phyloP scores from a whole-genome alignment of 2,113 vertebrate genomes.

The Pampusana beccarii region DNA sequence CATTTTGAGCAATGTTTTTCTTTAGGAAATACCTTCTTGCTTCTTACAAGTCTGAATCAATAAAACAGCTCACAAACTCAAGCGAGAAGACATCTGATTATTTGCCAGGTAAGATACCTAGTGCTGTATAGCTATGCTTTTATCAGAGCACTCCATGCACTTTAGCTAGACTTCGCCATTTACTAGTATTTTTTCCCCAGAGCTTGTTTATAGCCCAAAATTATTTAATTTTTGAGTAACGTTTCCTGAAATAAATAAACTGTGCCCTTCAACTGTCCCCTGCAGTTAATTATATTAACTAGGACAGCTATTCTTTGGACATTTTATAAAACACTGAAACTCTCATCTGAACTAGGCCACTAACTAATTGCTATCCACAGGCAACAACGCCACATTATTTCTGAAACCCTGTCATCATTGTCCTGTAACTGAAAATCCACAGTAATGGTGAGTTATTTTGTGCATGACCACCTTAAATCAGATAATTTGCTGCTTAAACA shows the following conservation, averaged over 20 bases:
- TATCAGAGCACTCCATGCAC: not conserved
- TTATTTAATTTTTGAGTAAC: not conserved
- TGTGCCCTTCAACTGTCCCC: conserved; percentile 2
- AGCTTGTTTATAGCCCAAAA: not conserved
- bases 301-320: conserved; percentile 61
- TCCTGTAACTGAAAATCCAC: not conserved
- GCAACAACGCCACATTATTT: conserved; percentile 58
- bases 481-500: not conserved
- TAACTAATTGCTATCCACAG: conserved; percentile 60
- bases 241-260: conserved; percentile 22
- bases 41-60: not conserved
- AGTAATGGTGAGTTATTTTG: not conserved
- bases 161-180: not conserved
- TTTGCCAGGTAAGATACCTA: not conserved
- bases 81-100: not conserved
- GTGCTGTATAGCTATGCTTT: not conserved
- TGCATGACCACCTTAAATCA: not conserved
- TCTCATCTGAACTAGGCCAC: conserved; percentile 59
- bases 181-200: not conserved
- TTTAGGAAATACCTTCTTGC: not conserved
- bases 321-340: conserved; percentile 47
- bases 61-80: not conserved
- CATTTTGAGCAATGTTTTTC: not conserved
- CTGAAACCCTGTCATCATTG: conserved; percentile 28
- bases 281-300: conserved; percentile 61